phyloP scores from a whole-genome alignment of 2,888 invertebrate genomes.

The Adelphocoris suturalis region DNA sequence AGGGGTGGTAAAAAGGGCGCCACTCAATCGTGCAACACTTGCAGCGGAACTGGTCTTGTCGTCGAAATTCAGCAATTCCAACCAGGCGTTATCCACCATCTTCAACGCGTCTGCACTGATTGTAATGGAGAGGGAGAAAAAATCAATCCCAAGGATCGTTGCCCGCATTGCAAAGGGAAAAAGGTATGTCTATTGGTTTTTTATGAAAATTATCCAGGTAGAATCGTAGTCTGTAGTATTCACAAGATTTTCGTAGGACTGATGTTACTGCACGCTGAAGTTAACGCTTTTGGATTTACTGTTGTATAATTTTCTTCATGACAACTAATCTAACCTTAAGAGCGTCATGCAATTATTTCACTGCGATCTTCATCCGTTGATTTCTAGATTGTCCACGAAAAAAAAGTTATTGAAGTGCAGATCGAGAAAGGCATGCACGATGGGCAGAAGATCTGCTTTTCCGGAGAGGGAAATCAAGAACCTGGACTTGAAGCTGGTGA shows the following conservation, averaged over 20 bases:
- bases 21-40: slow-evolving; percentile 91
- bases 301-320: too few relatives aligned
- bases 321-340: too few relatives aligned
- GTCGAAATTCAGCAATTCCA: slow-evolving; percentile 86
- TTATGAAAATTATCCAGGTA: too few relatives aligned
- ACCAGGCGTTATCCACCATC: slow-evolving; percentile 92
- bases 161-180: slow-evolving; percentile 94
- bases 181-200: slow-evolving; percentile 80
- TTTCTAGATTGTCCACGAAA: slow-evolving; percentile 82
- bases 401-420: slow-evolving; percentile 96
- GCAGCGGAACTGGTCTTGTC: slow-evolving; percentile 93
- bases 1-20: slow-evolving; percentile 96
- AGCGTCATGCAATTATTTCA: too few relatives aligned
- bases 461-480: slow-evolving; percentile 97
- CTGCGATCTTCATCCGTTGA: too few relatives aligned
- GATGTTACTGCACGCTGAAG: too few relatives aligned
- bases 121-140: slow-evolving; percentile 93
- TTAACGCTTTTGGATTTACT: too few relatives aligned
- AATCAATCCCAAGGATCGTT: slow-evolving; percentile 93
- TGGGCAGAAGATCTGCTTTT: slow-evolving; percentile 95
- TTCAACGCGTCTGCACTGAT: slow-evolving; percentile 91
- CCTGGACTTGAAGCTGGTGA: slow-evolving; percentile 96
- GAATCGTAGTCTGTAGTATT: too few relatives aligned
- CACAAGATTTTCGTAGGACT: too few relatives aligned
- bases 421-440: slow-evolving; percentile 97